Evolutionary conservation across 2,797 vertebrate genomes (phyloP).

Genomic region (Scleropages formosus): DNA sequence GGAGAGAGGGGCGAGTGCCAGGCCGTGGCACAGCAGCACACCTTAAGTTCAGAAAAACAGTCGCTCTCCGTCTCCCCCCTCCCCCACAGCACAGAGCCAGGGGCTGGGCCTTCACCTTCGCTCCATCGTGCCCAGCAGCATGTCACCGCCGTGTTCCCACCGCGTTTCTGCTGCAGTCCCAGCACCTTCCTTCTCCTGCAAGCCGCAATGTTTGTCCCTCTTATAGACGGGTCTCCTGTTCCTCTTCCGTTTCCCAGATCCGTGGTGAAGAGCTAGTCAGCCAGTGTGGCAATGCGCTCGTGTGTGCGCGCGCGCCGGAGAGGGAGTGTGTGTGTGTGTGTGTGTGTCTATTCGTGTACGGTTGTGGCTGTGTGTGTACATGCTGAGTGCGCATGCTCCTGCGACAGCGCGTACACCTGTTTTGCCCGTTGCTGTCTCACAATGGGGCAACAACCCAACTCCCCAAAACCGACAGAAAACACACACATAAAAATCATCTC

Average conservation of each 20-base stretch:
- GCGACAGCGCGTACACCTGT: neutral
- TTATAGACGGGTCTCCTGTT: neutral
- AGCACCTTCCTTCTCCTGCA: neutral
- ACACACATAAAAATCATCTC: neutral
- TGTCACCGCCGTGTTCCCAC: neutral
- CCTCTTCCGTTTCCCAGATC: neutral
- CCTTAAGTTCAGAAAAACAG: constrained; percentile 65
- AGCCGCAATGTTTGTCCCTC: neutral
- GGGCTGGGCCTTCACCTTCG: constrained; percentile 56
- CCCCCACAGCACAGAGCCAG: constrained; percentile 67
- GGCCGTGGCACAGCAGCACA: constrained; percentile 57
- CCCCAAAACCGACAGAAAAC: neutral
- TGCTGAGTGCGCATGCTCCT: neutral
- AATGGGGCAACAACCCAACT: neutral
- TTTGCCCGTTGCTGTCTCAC: neutral
- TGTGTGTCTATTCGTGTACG: neutral
- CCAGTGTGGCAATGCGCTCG: neutral
- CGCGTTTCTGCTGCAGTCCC: neutral
- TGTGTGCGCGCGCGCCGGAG: constrained; percentile 6
- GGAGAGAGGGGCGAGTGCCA: constrained; percentile 37
- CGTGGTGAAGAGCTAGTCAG: constrained; percentile 23
- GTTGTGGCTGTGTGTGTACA: neutral
- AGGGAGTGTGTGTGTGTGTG: neutral
- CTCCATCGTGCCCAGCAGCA: neutral
- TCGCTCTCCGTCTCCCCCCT: constrained; percentile 61